These are phyloP conservation scores for Cyrtonyx montezumae DNA, from an alignment of 2,113 vertebrate genomes.

Conservation along the genomic window DNA sequence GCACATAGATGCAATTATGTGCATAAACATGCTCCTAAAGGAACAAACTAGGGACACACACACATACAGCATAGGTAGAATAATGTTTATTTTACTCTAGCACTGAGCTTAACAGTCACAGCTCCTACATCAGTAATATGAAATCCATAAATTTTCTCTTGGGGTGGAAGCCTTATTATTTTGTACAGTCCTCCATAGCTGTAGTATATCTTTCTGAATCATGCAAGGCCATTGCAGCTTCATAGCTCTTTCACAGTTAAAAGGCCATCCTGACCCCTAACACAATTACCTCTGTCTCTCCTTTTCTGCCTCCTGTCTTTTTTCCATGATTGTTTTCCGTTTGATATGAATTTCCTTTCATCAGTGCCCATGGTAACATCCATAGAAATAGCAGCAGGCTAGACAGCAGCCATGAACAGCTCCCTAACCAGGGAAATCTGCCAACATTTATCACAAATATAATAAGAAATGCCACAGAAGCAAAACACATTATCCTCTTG, in stretches of 20 bases:
- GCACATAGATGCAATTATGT: background rate
- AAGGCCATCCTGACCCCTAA: background rate
- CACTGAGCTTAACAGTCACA: background rate
- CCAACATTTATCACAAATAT: conserved; percentile 42
- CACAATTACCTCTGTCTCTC: background rate
- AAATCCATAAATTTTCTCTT: background rate
- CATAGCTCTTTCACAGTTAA: background rate
- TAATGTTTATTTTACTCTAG: background rate
- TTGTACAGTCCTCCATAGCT: background rate
- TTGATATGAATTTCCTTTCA: conserved; percentile 57
- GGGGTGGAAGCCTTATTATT: background rate
- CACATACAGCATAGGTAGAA: background rate
- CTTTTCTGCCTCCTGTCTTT: background rate
- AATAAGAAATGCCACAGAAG: conserved; percentile 1
- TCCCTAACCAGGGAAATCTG: conserved; percentile 38
- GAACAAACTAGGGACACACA: background rate
- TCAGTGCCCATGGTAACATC: conserved; percentile 76
- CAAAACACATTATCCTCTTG: background rate
- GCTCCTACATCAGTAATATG: background rate
- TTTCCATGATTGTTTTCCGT: conserved; percentile 30
- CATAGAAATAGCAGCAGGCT: conserved; percentile 52
- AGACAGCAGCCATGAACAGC: conserved; percentile 13
- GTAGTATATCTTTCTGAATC: background rate
- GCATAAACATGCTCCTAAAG: background rate
- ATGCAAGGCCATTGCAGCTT: background rate